Evolutionary conservation across 2,113 vertebrate species (phyloP).

Genomic region (Bos taurus): DNA sequence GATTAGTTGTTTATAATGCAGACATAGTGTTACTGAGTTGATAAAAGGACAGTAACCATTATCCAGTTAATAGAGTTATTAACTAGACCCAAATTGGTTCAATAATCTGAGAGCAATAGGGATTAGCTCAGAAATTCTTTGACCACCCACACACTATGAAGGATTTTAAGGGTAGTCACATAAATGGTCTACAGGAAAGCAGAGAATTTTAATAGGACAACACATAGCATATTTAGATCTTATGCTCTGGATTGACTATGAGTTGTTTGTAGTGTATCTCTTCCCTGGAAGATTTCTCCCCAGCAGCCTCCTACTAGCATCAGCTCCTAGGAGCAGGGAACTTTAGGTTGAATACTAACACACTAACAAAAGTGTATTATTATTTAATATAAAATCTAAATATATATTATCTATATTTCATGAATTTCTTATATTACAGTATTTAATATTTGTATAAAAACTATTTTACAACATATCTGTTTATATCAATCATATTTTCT

Average conservation of each 20-base stretch:
- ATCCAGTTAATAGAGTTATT: slow-evolving; percentile 73
- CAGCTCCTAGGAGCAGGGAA: not conserved
- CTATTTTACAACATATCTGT: not conserved
- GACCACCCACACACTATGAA: slow-evolving; percentile 28
- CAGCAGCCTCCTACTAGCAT: not conserved
- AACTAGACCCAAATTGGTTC: slow-evolving; percentile 48
- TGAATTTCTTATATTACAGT: not conserved
- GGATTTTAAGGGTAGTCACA: not conserved
- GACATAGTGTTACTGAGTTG: slow-evolving; percentile 46
- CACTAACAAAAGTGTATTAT: not conserved
- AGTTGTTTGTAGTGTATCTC: not conserved
- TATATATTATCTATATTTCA: not conserved
- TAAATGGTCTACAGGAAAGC: not conserved
- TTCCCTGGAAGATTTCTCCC: slow-evolving; percentile 10
- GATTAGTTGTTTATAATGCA: slow-evolving; percentile 51
- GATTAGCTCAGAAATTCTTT: slow-evolving; percentile 55
- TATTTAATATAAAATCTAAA: not conserved
- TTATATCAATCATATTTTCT: not conserved
- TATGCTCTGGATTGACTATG: not conserved
- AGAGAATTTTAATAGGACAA: slow-evolving; percentile 19
- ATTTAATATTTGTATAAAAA: not conserved
- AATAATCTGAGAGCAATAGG: slow-evolving; percentile 49
- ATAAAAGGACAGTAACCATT: slow-evolving; percentile 68
- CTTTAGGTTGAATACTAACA: not conserved
- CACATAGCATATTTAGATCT: not conserved